phyloP scores from a whole-genome alignment of 1,140 invertebrate genomes.

The Elysia chlorotica region DNA sequence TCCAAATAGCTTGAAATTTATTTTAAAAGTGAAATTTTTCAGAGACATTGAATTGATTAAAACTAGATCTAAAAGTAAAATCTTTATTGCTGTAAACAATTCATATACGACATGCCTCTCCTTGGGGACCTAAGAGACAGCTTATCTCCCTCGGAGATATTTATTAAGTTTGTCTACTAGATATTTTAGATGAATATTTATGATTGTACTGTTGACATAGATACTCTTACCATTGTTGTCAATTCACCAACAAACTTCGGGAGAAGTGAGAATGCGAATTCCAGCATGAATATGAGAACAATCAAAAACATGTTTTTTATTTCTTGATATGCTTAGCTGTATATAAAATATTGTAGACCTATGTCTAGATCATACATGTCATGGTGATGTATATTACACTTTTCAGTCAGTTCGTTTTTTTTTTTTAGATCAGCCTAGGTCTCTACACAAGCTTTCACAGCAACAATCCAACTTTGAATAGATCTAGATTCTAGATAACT shows the following conservation, averaged over 20 bases:
- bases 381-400: no score
- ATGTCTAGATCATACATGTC: no score
- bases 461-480: no score
- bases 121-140: background rate
- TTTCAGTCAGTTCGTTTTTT: no score
- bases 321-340: background rate
- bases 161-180: background rate
- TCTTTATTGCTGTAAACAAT: background rate
- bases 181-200: background rate
- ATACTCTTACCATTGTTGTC: constrained; percentile 29
- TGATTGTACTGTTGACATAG: background rate
- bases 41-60: no score
- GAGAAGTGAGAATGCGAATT: constrained; percentile 36
- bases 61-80: background rate
- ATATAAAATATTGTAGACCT: no score
- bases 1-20: no score
- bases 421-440: no score
- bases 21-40: no score
- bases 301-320: background rate
- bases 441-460: no score
- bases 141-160: no score
- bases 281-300: constrained; percentile 25
- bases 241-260: constrained; percentile 34
- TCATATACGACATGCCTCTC: background rate
- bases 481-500: no score